These are phyloP conservation scores for Cynoglossus semilaevis DNA, from an alignment of 2,113 vertebrate genomes.

Conservation along the genomic window DNA sequence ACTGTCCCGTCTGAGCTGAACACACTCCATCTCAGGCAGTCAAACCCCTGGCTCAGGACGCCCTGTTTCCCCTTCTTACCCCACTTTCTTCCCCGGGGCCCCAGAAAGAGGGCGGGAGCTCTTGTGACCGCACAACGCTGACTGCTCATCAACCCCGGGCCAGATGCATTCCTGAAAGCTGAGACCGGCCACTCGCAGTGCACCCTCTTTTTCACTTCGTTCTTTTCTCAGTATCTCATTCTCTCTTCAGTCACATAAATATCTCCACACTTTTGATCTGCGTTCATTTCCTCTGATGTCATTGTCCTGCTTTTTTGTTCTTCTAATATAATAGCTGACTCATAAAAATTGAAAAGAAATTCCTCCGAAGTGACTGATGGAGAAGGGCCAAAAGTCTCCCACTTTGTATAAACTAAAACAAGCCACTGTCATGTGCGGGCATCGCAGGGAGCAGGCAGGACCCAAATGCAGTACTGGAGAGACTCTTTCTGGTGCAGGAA, in stretches of 20 bases:
- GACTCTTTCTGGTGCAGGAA: no score
- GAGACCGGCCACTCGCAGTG: conserved; percentile 60
- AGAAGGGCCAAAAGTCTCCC: conserved; percentile 16
- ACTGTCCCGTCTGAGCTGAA: conserved; percentile 24
- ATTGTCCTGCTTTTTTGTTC: conserved; percentile 6
- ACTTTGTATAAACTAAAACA: conserved; percentile 14
- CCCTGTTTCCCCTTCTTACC: conserved; percentile 58
- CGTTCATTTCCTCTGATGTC: conserved; percentile 2
- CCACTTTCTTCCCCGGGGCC: conserved; percentile 64
- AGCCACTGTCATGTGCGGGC: no score
- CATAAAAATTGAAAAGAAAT: conserved; percentile 5
- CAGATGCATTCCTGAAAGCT: conserved; percentile 80
- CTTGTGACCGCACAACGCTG: conserved; percentile 69
- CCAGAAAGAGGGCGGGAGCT: conserved; percentile 68
- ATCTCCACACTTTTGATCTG: conserved; percentile 7
- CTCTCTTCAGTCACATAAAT: conserved; percentile 24
- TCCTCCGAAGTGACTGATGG: conserved; percentile 26
- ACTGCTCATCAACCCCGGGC: conserved; percentile 63
- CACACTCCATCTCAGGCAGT: conserved; percentile 31
- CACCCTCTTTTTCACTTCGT: conserved; percentile 56
- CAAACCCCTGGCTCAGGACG: conserved; percentile 43
- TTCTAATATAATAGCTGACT: neutral
- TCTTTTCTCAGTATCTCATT: conserved; percentile 47
- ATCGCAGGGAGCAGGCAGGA: no score
- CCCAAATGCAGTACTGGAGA: no score